Evolutionary conservation across 2,888 invertebrate genomes (phyloP).

Genomic region (Hoplodrina blanda): DNA sequence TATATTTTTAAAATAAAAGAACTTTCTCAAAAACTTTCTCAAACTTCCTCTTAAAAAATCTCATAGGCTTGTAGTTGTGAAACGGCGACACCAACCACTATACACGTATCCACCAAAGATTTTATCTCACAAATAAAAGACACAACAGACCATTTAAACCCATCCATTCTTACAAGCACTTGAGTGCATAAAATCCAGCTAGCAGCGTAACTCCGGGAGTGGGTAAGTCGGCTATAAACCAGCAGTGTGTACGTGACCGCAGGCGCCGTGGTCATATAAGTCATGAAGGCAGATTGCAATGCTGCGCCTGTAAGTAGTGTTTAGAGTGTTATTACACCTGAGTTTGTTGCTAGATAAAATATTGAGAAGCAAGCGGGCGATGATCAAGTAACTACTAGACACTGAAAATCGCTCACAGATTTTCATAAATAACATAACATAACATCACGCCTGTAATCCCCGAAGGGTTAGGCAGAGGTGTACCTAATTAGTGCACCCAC

Average conservation of each 20-base stretch:
- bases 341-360: constrained; percentile 10
- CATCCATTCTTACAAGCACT: constrained; percentile 61
- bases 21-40: no score
- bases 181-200: constrained; percentile 60
- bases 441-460: no score
- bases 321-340: constrained; percentile 49
- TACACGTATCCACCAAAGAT: constrained; percentile 12
- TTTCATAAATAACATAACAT: not conserved
- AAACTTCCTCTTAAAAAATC: not conserved
- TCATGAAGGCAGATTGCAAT: constrained; percentile 54
- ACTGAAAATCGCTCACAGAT: not conserved
- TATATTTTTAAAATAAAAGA: no score
- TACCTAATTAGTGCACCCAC: no score
- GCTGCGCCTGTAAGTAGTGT: constrained; percentile 47
- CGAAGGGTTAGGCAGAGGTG: no score
- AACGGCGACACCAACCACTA: constrained; percentile 9
- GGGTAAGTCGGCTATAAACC: constrained; percentile 59
- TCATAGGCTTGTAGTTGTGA: not conserved
- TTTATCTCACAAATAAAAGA: constrained; percentile 55
- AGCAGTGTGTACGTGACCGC: constrained; percentile 58
- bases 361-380: not conserved
- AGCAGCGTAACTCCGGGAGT: constrained; percentile 29
- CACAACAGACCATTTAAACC: constrained; percentile 49
- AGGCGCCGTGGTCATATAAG: constrained; percentile 38
- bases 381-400: not conserved